Evolutionary conservation across 2,797 vertebrate genomes (phyloP).

Genomic region (Varecia variegata): DNA sequence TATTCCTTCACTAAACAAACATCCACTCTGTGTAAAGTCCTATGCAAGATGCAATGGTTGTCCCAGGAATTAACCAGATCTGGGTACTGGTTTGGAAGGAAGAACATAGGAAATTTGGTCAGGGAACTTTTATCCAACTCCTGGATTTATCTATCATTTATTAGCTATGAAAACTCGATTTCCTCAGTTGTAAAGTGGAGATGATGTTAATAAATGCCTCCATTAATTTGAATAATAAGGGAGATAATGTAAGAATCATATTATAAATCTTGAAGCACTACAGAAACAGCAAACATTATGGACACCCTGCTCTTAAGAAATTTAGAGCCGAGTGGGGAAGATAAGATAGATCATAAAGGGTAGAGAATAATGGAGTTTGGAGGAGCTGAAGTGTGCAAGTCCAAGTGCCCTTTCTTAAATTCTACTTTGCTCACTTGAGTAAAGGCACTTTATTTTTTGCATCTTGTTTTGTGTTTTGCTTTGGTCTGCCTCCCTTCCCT

Average conservation of each 20-base stretch:
- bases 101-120: neutral
- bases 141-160: neutral
- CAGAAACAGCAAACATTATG: neutral
- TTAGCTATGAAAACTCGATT: neutral
- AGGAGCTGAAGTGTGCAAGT: neutral
- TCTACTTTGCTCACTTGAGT: neutral
- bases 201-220: neutral
- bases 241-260: neutral
- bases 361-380: neutral
- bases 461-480: neutral
- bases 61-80: neutral
- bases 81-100: neutral
- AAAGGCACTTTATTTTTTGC: neutral
- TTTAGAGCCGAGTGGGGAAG: neutral
- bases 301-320: neutral
- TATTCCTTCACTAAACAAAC: neutral
- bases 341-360: neutral
- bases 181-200: neutral
- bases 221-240: conserved; percentile 25
- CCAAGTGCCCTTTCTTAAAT: neutral
- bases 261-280: neutral
- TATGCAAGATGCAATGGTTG: neutral
- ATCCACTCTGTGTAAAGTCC: neutral
- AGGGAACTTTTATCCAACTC: neutral
- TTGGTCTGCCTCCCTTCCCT: neutral